Percentiles rank a stretch among this genome's conserved stretches.
These are phyloP conservation scores for Pectinophora gossypiella DNA, from an alignment of 1,140 invertebrate species.

Conservation along the genomic window DNA sequence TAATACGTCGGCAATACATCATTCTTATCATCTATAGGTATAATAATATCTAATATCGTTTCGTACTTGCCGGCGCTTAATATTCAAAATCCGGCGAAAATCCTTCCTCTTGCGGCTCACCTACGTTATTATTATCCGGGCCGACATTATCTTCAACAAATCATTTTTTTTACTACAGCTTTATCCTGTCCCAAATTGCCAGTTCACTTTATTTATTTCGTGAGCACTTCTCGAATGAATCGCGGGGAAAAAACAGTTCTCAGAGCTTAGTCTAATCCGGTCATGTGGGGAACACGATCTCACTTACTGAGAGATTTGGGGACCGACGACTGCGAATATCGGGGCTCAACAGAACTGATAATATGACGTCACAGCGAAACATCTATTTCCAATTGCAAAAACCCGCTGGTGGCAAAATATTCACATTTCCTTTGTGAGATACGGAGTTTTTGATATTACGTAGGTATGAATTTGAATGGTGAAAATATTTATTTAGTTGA, in stretches of 20 bases:
- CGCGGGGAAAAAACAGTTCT: constrained; percentile 44
- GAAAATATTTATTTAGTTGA: too few relatives aligned
- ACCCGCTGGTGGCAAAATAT: too few relatives aligned
- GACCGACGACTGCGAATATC: too few relatives aligned
- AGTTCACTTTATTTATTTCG: constrained; percentile 33
- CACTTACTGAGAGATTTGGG: too few relatives aligned
- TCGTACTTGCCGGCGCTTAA: background rate
- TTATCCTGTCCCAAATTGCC: constrained; percentile 24
- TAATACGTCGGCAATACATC: background rate
- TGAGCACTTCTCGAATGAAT: constrained; percentile 31
- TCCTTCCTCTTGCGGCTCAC: background rate
- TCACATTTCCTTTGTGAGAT: too few relatives aligned
- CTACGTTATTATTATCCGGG: background rate
- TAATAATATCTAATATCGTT: background rate
- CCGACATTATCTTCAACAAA: constrained; percentile 8
- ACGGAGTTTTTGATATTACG: too few relatives aligned
- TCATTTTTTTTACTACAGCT: constrained; percentile 17
- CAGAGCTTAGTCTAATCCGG: constrained; percentile 44
- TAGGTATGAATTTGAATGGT: too few relatives aligned
- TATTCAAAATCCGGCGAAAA: background rate
- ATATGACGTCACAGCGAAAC: too few relatives aligned
- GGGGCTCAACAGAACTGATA: too few relatives aligned
- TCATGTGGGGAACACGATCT: constrained; percentile 30
- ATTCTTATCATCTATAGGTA: background rate
- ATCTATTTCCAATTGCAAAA: too few relatives aligned